phyloP scores from a whole-genome alignment of 2,113 vertebrate species.

The Colius striatus region DNA sequence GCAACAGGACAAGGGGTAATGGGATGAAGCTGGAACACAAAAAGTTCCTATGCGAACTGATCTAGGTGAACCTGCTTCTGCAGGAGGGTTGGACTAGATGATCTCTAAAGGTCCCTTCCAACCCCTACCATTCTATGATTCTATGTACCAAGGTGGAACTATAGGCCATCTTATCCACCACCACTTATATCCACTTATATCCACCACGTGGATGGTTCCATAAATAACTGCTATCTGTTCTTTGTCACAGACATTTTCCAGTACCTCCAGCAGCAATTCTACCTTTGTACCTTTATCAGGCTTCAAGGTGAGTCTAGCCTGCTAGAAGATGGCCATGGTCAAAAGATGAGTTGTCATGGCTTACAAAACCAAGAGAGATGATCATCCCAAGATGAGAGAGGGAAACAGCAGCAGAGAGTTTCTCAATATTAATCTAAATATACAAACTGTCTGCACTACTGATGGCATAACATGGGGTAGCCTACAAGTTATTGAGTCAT shows the following conservation, averaged over 20 bases:
- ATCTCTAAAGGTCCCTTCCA: too few relatives aligned
- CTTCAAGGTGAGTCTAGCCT: neutral
- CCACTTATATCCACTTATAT: too few relatives aligned
- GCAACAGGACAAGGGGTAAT: too few relatives aligned
- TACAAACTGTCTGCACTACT: neutral
- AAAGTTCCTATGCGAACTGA: too few relatives aligned
- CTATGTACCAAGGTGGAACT: neutral
- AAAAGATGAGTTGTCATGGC: neutral
- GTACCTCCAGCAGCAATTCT: neutral
- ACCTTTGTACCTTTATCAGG: neutral
- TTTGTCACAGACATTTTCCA: neutral
- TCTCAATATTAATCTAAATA: neutral
- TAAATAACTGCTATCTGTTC: neutral
- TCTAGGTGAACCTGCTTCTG: too few relatives aligned
- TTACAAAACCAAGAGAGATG: neutral
- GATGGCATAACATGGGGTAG: neutral
- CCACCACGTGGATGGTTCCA: neutral
- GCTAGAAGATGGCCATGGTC: neutral
- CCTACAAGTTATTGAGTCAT: neutral
- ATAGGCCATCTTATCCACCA: neutral
- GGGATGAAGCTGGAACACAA: too few relatives aligned
- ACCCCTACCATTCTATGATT: too few relatives aligned
- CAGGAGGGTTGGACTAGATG: too few relatives aligned
- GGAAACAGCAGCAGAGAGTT: neutral
- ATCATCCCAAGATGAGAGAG: neutral